phyloP scores from a whole-genome alignment of 2,113 vertebrate genomes.

The Corythaixoides concolor region DNA sequence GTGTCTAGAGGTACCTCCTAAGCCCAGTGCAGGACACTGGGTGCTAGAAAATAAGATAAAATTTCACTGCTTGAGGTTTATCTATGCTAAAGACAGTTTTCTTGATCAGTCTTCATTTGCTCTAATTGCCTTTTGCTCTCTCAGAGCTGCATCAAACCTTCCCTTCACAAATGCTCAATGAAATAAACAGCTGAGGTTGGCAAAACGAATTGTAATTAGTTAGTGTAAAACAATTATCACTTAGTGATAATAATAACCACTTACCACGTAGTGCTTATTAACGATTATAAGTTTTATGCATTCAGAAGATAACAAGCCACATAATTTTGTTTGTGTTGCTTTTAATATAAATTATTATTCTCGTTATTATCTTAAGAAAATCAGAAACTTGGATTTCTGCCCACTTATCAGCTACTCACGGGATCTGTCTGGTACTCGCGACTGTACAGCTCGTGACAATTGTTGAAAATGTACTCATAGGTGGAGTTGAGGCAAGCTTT shows the following conservation, averaged over 20 bases:
- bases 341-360: constrained; percentile 9
- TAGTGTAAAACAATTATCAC: neutral
- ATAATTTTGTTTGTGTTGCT: neutral
- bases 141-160: neutral
- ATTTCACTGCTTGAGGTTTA: neutral
- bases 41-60: neutral
- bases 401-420: constrained; percentile 72
- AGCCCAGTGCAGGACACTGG: neutral
- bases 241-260: no score
- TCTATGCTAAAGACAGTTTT: neutral
- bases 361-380: neutral
- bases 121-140: neutral
- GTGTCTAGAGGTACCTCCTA: neutral
- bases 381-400: neutral
- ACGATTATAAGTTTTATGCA: neutral
- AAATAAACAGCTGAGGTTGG: neutral
- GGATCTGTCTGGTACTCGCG: constrained; percentile 89
- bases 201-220: neutral
- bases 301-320: neutral
- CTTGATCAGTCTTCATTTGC: neutral
- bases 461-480: constrained; percentile 98
- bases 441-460: constrained; percentile 94
- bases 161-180: neutral
- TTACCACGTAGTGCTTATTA: constrained; percentile 18
- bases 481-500: constrained; percentile 98